Base-by-base conservation (phyloP, 2,888 invertebrate species). In the Sphaeridia pumilis region DNA sequence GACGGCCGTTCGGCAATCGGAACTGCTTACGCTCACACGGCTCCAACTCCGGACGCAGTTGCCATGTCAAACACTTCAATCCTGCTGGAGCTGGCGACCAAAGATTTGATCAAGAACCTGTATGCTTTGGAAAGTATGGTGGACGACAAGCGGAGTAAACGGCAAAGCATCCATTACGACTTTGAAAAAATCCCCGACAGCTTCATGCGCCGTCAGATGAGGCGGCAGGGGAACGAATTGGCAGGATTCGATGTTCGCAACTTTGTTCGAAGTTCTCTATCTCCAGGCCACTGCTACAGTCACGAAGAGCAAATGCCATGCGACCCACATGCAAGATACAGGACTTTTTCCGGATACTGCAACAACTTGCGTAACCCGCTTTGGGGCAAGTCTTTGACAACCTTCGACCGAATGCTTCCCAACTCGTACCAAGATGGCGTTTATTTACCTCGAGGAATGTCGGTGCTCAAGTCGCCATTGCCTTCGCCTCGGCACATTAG, bases 371-470 rank as follows among this genome's bases (percentile, higher is more conserved):
- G 84, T 28, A 84, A 87, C 67, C 87, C 89, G 0, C 79, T 77
- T 53, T 78, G 84, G 66, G 92, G 88, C 20, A 85, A 87, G 68
- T 83, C 87, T 65, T 73, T 90, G 66, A 85, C 87, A 0, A 84
- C 86, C 0, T 89, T 92, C 67, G 83, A 86, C 1, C 78, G 92
- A 61, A 72, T 92, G 55, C 68, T 92, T 56, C 87, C 89, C 0
- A 84, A 89, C 2, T 82, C 81, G 51, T 92, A 92, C 70, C 87
- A 89, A 71, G 89, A 92, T 69, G 88, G 86, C 53, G 82, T 92
- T 22, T 87, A 87, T 4, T 79, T 82, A 22, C 89, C 90, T 0
- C 77, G 87, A 49, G 69, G 77, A 2, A 78, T 79, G 24, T 82
- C 87, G 0, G 80, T 83, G 0, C 83, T 83, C 0, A 90, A 92